Conservation (phyloP, 2,113 vertebrate genomes). For the Varanus salvator region DNA sequence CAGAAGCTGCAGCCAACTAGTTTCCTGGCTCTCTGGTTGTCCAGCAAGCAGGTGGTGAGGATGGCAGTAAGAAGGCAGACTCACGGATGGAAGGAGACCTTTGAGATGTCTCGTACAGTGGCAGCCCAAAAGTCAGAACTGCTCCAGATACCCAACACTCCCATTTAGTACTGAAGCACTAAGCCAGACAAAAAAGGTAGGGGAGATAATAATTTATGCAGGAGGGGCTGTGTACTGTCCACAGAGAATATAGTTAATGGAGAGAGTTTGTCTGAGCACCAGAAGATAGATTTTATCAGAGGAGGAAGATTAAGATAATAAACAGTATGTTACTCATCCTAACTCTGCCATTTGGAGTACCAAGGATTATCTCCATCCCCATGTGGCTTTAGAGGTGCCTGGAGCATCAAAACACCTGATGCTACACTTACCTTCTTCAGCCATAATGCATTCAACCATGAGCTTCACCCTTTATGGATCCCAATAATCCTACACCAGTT, state of each 20-base stretch:
- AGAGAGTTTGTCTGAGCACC: neutral
- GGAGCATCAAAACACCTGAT: neutral
- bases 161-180: neutral
- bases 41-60: too few species aligned
- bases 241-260: neutral
- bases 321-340: neutral
- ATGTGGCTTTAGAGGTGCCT: neutral
- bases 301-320: too few species aligned
- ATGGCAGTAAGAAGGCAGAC: too few species aligned
- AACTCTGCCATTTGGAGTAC: neutral
- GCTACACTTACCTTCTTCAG: neutral
- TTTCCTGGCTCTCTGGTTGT: too few species aligned
- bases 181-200: neutral
- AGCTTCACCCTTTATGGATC: neutral
- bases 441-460: neutral
- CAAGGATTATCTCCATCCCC: neutral
- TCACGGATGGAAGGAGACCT: too few species aligned
- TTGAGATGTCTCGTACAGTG: too few species aligned
- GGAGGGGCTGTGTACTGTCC: neutral
- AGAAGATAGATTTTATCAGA: neutral
- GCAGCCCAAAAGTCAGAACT: neutral
- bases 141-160: neutral
- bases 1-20: too few species aligned
- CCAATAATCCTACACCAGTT: neutral
- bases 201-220: neutral